These are phyloP conservation scores for Eupelmus urozonus DNA, from an alignment of 2,888 invertebrate genomes.

Conservation along the genomic window DNA sequence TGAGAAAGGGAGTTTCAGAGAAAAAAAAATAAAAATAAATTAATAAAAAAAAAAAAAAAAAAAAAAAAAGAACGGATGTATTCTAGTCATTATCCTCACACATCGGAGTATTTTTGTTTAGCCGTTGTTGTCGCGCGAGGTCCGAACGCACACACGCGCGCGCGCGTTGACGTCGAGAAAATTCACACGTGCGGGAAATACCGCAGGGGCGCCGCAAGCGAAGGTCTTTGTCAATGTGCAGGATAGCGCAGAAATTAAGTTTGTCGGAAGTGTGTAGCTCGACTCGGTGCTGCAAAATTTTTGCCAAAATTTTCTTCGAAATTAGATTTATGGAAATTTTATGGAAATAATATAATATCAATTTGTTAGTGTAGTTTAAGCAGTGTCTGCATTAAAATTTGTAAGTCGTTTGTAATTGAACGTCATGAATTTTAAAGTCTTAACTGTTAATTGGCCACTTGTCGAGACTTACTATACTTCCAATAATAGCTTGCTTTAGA, in stretches of 20 bases:
- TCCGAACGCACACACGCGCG: not conserved
- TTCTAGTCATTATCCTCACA: constrained; percentile 14
- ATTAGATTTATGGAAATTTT: not conserved
- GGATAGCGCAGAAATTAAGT: constrained; percentile 15
- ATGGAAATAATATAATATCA: not conserved
- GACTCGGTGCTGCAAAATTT: not conserved
- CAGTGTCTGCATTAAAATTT: too few relatives aligned
- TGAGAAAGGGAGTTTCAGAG: not conserved
- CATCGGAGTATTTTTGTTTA: constrained; percentile 39
- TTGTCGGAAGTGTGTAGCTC: constrained; percentile 14
- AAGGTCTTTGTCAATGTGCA: constrained; percentile 22
- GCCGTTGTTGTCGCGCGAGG: not conserved
- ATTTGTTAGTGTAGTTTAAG: not conserved
- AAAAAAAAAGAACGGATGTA: not conserved
- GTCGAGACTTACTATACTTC: not conserved
- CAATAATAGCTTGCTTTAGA: constrained; percentile 33
- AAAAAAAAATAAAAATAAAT: constrained; percentile 14
- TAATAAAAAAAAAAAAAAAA: constrained; percentile 20
- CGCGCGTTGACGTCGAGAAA: constrained; percentile 17
- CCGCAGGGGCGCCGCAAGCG: constrained; percentile 15
- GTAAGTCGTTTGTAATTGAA: not conserved
- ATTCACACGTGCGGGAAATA: constrained; percentile 18
- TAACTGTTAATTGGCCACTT: not conserved
- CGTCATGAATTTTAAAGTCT: not conserved
- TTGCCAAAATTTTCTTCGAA: constrained; percentile 18